Conservation (phyloP, 2,113 vertebrate species). For the Dendropsophus ebraccatus region DNA sequence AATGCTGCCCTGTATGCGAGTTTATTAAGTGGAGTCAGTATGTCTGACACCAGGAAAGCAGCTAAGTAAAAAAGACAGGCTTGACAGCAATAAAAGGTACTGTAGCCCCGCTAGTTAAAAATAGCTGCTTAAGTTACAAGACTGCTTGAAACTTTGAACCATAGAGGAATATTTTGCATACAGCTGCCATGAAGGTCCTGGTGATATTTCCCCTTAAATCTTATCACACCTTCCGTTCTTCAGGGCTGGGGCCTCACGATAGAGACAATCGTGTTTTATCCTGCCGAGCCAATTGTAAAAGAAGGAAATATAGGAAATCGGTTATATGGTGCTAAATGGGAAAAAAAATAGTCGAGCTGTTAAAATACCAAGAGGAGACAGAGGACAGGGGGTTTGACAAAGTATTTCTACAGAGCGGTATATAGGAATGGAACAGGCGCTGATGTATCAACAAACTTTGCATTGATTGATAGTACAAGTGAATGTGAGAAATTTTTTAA, state of each 20-base stretch:
- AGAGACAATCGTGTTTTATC: constrained; percentile 55
- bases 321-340: neutral
- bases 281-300: neutral
- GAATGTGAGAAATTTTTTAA: no score
- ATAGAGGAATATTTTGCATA: constrained; percentile 69
- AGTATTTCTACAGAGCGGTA: no score
- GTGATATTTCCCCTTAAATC: constrained; percentile 60
- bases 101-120: constrained; percentile 64
- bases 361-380: neutral
- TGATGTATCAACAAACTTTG: no score
- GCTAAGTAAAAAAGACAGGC: constrained; percentile 69
- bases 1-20: constrained; percentile 69
- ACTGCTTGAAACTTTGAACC: constrained; percentile 67
- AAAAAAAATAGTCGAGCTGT: neutral
- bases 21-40: constrained; percentile 78
- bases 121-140: constrained; percentile 66
- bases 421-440: no score
- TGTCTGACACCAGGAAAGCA: constrained; percentile 73
- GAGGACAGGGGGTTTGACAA: no score
- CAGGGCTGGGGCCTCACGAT: constrained; percentile 61
- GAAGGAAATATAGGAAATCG: neutral
- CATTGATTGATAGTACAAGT: no score
- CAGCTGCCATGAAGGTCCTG: constrained; percentile 63
- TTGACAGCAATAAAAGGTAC: constrained; percentile 65
- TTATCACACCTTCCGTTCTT: constrained; percentile 53